Conservation (phyloP, 2,888 invertebrate species). For the Cybosia mesomella region DNA sequence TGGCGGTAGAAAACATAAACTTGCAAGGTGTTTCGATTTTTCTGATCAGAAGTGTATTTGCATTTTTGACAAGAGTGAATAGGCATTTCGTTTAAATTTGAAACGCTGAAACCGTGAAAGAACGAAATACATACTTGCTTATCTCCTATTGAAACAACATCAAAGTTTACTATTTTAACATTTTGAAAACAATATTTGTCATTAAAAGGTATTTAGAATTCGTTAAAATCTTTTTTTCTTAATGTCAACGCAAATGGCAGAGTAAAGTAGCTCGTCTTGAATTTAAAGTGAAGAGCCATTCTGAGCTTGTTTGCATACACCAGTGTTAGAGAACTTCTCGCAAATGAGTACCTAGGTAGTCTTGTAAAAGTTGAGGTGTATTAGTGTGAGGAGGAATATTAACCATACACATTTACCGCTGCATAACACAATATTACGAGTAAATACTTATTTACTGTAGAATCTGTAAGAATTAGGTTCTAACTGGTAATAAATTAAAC, state of each 20-base stretch:
- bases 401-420: conserved; percentile 35
- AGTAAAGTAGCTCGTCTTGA: conserved; percentile 54
- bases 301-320: conserved; percentile 64
- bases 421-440: conserved; percentile 14
- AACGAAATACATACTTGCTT: not conserved
- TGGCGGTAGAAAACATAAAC: too few species aligned
- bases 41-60: too few species aligned
- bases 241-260: conserved; percentile 27
- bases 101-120: not conserved
- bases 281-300: conserved; percentile 65
- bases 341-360: conserved; percentile 55
- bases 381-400: too few species aligned
- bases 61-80: not conserved
- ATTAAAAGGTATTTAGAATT: not conserved
- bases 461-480: too few species aligned
- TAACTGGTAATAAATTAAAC: too few species aligned
- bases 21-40: too few species aligned
- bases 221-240: conserved; percentile 11
- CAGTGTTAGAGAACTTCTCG: conserved; percentile 51
- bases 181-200: not conserved
- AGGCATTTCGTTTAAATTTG: not conserved
- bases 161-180: not conserved
- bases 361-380: conserved; percentile 43
- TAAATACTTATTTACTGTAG: not conserved
- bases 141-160: not conserved